These are phyloP conservation scores for Alaudala cheleensis DNA, from an alignment of 2,113 vertebrate genomes.

Conservation along the genomic window DNA sequence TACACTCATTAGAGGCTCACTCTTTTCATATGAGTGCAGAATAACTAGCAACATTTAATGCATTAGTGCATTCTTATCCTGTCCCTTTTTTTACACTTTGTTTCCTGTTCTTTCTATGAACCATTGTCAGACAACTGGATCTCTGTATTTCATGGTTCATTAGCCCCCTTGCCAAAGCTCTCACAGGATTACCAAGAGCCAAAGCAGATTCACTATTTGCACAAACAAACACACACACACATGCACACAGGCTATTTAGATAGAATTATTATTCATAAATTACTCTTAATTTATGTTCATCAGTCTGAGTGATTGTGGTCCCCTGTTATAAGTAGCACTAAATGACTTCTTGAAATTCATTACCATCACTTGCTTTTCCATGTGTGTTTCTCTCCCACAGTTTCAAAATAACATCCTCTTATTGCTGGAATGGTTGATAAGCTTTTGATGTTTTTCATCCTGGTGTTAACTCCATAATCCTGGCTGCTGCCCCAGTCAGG, in stretches of 20 bases:
- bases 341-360: slow-evolving; percentile 15
- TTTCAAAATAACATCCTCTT: not conserved
- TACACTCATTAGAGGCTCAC: not conserved
- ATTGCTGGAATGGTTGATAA: not conserved
- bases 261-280: slow-evolving; percentile 27
- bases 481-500: not conserved
- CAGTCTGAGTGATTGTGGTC: not conserved
- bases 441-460: not conserved
- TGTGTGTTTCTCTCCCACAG: not conserved
- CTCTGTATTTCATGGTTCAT: slow-evolving; percentile 11
- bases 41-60: not conserved
- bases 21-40: not conserved
- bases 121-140: not conserved
- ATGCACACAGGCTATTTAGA: not conserved
- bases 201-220: not conserved
- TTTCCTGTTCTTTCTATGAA: slow-evolving; percentile 7
- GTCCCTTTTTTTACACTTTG: not conserved
- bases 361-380: not conserved
- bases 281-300: slow-evolving; percentile 21
- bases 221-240: not conserved
- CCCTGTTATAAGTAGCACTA: not conserved
- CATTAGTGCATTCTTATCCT: not conserved
- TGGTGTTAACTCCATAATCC: not conserved
- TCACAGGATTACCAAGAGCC: not conserved
- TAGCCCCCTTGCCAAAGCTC: not conserved